Conservation (phyloP, 1,140 invertebrate genomes). For the Thrips palmi region DNA sequence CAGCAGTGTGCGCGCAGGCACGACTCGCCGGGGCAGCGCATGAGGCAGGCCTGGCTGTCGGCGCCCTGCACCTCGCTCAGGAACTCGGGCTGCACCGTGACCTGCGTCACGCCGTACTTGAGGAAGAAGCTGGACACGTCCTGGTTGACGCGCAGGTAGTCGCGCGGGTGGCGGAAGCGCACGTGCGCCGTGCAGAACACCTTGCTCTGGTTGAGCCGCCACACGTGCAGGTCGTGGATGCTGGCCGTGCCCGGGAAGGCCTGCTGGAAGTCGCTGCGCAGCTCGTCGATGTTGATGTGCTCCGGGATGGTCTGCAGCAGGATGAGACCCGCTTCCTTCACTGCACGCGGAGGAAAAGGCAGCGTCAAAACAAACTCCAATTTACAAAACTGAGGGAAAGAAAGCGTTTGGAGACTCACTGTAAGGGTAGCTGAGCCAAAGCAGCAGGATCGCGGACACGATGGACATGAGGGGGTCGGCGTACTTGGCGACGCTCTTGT, state of each 20-base stretch:
- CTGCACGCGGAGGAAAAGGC: conserved; percentile 25
- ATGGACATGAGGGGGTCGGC: conserved; percentile 53
- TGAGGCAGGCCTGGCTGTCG: no score
- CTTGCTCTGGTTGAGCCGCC: conserved; percentile 51
- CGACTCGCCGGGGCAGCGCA: no score
- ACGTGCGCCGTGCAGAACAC: conserved; percentile 55
- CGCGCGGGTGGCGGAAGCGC: conserved; percentile 42
- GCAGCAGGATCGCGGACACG: conserved; percentile 37
- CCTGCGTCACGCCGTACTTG: conserved; percentile 41
- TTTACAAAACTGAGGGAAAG: neutral
- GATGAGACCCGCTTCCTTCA: conserved; percentile 59
- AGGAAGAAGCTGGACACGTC: conserved; percentile 15
- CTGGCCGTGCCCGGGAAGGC: conserved; percentile 62
- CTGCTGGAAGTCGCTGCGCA: conserved; percentile 39
- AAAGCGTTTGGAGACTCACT: conserved; percentile 30
- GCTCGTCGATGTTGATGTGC: conserved; percentile 48
- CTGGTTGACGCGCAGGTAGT: no score
- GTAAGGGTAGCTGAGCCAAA: conserved; percentile 50
- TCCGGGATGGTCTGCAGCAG: conserved; percentile 64
- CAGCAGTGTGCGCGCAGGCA: no score
- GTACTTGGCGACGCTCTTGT: conserved; percentile 39
- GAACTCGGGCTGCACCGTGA: conserved; percentile 69
- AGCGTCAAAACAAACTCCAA: neutral
- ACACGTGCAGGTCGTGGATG: conserved; percentile 66
- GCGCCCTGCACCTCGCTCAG: no score